Evolutionary conservation across 2,888 invertebrate genomes (phyloP), one percentile per base, ranked within the genome.

Genomic region (Mesopsocus fuscifrons): DNA sequence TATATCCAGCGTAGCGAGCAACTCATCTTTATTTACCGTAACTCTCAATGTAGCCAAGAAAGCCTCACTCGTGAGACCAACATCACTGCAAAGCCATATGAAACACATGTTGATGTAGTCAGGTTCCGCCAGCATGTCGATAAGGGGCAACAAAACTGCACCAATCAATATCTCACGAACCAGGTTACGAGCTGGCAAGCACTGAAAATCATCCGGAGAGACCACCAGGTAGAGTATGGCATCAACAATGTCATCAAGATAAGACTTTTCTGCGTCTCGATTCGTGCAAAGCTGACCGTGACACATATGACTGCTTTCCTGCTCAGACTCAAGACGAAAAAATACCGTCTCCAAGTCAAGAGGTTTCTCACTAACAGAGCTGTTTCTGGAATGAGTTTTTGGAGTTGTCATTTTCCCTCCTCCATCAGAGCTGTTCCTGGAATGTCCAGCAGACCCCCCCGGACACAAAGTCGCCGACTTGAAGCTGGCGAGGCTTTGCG

Each of bases 61-160:
- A 53, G 81, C 71, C 52, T 94, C 92, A 50, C 80, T 81, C 23
- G 80, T 77, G 51, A 88, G 67, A 45, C 72, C 72, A 47, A 67
- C 62, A 49, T 87, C 84, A 50, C 77, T 74, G 56, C 85, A 84
- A 70, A 82, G 72, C 78, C 82, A 84, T 54, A 88, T 73, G 55
- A 89, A 79, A 48, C 77, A 72, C 62, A 87, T 81, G 64, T 92
- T 92, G 51, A 92, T 78, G 57, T 82, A 88, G 67, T 91, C 88
- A 41, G 92, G 89, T 63, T 89, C 87, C 34, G 85, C 78, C 46
- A 85, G 59, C 50, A 80, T 62, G 54, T 74, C 70, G 40, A 87
- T 63, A 30, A 79, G 61, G 0, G 84, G 83, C 43, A 71, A 62
- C 44, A 87, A 68, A 34, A 77, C 64, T 42, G 79, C 74, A 55